These are phyloP conservation scores for Eledona agricola DNA, from an alignment of 2,888 invertebrate species.

Conservation along the genomic window DNA sequence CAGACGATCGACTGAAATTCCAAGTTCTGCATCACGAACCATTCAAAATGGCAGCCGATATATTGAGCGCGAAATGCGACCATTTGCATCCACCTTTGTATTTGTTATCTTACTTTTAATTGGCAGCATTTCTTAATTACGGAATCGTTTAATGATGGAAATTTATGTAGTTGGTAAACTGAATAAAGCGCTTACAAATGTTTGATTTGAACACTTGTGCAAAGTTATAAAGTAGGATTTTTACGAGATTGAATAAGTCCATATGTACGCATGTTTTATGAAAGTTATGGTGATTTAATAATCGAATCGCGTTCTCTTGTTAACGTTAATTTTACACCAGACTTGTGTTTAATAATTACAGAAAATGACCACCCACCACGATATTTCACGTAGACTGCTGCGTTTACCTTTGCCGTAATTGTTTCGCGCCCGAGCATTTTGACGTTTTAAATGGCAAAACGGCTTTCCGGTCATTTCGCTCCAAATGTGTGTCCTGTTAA, in stretches of 20 bases:
- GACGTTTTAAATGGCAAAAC: constrained; percentile 12
- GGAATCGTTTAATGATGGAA: constrained; percentile 31
- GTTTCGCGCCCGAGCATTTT: constrained; percentile 18
- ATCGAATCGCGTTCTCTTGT: constrained; percentile 53
- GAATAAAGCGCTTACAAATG: constrained; percentile 47
- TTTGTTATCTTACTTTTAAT: constrained; percentile 15
- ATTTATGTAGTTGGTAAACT: constrained; percentile 47
- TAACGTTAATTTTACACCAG: constrained; percentile 52
- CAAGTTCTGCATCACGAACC: not conserved
- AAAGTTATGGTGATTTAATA: constrained; percentile 54
- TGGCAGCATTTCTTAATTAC: constrained; percentile 17
- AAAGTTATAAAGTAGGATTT: constrained; percentile 53
- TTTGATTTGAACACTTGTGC: constrained; percentile 53
- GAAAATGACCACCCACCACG: constrained; percentile 52
- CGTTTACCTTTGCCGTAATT: constrained; percentile 22
- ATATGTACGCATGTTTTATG: constrained; percentile 50
- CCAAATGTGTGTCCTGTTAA: constrained; percentile 5
- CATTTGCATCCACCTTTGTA: constrained; percentile 5
- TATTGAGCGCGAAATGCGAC: not conserved
- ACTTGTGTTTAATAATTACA: constrained; percentile 51
- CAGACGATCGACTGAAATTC: not conserved
- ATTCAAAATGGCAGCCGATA: not conserved
- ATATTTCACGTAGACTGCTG: constrained; percentile 41
- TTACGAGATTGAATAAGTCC: constrained; percentile 50
- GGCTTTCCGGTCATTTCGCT: constrained; percentile 5